Evolutionary conservation across 1,140 invertebrate species (phyloP).

Genomic region (Portunus trituberculatus): DNA sequence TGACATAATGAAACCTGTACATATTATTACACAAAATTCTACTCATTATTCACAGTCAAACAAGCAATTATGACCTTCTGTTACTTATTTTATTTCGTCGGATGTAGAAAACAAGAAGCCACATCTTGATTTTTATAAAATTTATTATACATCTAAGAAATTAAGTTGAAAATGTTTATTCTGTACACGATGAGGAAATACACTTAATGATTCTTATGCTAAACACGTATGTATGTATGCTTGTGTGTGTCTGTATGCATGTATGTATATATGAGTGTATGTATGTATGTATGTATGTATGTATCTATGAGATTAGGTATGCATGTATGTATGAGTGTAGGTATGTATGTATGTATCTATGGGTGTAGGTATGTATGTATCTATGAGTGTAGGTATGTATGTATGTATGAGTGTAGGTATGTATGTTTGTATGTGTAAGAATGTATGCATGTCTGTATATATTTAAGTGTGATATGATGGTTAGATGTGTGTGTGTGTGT

Average conservation of each 20-base stretch:
- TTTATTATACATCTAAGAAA: constrained; percentile 76
- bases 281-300: not conserved
- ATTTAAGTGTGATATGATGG: not conserved
- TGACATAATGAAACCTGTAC: too few relatives aligned
- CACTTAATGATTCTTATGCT: not conserved
- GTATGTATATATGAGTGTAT: not conserved
- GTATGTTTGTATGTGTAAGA: not conserved
- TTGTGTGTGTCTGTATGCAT: not conserved
- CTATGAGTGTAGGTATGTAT: not conserved
- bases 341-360: not conserved
- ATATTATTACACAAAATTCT: too few relatives aligned
- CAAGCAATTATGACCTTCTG: too few relatives aligned
- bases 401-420: not conserved
- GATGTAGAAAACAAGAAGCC: not conserved
- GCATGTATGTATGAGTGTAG: not conserved
- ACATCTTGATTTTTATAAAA: constrained; percentile 69
- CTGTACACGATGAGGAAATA: constrained; percentile 71
- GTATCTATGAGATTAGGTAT: not conserved
- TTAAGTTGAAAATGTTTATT: constrained; percentile 74
- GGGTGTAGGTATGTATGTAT: not conserved
- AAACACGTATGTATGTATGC: not conserved
- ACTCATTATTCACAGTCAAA: too few relatives aligned
- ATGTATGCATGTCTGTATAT: not conserved
- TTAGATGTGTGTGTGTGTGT: not conserved
- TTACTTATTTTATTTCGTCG: not conserved